Evolutionary conservation across 1,140 invertebrate species (phyloP).

Genomic region (Yoshiicerus persimilis): DNA sequence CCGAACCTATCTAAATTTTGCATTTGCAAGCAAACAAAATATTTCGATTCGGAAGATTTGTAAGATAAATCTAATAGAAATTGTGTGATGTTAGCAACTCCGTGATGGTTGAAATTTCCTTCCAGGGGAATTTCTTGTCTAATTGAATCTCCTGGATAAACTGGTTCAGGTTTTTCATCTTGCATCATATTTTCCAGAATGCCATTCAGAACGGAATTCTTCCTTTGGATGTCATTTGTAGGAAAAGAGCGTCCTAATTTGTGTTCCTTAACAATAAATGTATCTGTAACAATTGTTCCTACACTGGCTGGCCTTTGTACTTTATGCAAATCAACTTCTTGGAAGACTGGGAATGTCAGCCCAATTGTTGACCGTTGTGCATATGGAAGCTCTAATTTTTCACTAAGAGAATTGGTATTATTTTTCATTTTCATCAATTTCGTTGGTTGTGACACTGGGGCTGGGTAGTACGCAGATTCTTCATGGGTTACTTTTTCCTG

Average conservation of each 20-base stretch:
- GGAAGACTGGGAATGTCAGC: neutral
- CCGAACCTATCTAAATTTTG: neutral
- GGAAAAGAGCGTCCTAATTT: neutral
- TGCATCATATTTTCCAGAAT: conserved; percentile 6
- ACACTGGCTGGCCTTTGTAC: neutral
- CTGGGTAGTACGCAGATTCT: neutral
- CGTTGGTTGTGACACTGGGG: neutral
- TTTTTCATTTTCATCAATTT: neutral
- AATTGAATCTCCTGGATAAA: neutral
- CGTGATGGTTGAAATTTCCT: neutral
- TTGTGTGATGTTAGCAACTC: neutral
- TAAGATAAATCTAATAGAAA: neutral
- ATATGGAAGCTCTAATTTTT: neutral
- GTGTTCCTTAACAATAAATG: neutral
- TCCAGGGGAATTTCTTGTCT: neutral
- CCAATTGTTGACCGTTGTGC: neutral
- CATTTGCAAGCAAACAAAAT: neutral
- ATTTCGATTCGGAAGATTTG: neutral
- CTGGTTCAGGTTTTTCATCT: neutral
- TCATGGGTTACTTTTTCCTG: neutral
- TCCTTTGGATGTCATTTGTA: neutral
- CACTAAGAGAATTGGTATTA: neutral
- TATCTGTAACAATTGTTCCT: neutral
- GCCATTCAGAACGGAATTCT: neutral
- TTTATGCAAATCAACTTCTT: neutral